phyloP scores from a whole-genome alignment of 2,797 vertebrate genomes.

The Furcifer pardalis region DNA sequence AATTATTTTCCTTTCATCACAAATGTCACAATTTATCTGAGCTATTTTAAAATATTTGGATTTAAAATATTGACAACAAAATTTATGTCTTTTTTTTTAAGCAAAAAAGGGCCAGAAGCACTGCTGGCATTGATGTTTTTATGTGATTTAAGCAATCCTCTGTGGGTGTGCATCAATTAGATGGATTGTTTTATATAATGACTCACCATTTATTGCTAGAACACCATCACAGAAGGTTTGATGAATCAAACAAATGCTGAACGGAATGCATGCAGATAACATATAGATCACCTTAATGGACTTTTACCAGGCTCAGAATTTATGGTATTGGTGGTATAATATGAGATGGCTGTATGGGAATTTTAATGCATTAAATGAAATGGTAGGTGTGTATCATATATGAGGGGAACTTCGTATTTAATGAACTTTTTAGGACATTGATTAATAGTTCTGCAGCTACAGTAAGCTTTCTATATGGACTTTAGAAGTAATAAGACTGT shows the following conservation, averaged over 20 bases:
- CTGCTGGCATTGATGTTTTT: neutral
- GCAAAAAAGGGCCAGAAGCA: neutral
- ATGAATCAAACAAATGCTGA: neutral
- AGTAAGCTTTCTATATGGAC: neutral
- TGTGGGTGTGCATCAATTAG: neutral
- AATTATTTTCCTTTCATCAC: neutral
- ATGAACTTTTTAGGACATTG: neutral
- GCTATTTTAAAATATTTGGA: neutral
- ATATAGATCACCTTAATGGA: slow-evolving; percentile 3
- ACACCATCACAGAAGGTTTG: neutral
- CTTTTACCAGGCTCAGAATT: neutral
- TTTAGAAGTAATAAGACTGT: neutral
- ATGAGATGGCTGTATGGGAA: neutral
- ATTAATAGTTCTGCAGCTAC: neutral
- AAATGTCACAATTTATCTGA: neutral
- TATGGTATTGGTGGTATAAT: neutral
- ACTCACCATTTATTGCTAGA: neutral
- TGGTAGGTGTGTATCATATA: neutral
- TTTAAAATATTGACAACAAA: neutral
- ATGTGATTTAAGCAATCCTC: neutral
- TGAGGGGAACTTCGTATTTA: neutral
- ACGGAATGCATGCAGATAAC: neutral
- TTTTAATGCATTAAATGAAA: neutral
- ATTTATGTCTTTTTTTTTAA: neutral
- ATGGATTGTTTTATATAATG: neutral